phyloP scores from a whole-genome alignment of 2,797 vertebrate genomes.

The Holocentrus rufus region DNA sequence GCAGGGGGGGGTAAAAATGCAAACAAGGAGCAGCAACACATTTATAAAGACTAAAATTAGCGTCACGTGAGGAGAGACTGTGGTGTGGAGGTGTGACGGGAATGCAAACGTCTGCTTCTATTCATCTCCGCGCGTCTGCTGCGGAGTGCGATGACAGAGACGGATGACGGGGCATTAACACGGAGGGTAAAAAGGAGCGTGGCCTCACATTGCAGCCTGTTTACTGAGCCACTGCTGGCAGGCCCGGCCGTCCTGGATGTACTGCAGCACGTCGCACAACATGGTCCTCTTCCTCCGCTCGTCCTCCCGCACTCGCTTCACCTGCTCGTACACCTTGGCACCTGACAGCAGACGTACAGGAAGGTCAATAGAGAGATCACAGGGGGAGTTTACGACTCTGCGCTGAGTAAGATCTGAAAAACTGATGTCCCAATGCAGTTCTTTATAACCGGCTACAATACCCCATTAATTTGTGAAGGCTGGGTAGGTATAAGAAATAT shows the following conservation, averaged over 20 bases:
- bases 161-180: conserved; percentile 29
- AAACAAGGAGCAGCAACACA: conserved; percentile 32
- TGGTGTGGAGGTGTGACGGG: conserved; percentile 15
- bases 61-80: not conserved
- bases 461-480: not conserved
- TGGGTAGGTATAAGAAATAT: too few species aligned
- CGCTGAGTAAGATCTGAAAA: not conserved
- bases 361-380: not conserved
- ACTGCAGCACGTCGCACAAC: conserved; percentile 95
- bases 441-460: not conserved
- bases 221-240: conserved; percentile 99
- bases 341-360: conserved; percentile 75
- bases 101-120: conserved; percentile 28
- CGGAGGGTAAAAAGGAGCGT: conserved; percentile 25
- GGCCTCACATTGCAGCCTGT: conserved; percentile 93
- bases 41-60: conserved; percentile 54
- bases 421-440: not conserved
- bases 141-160: conserved; percentile 38
- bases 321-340: conserved; percentile 92
- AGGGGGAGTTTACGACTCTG: not conserved
- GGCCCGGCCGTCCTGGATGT: conserved; percentile 93
- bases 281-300: conserved; percentile 94
- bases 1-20: too few species aligned
- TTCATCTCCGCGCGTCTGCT: conserved; percentile 31
- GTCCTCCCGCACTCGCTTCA: conserved; percentile 90